These are phyloP conservation scores for Frankliniella fusca DNA, from an alignment of 2,888 invertebrate species.

Conservation along the genomic window DNA sequence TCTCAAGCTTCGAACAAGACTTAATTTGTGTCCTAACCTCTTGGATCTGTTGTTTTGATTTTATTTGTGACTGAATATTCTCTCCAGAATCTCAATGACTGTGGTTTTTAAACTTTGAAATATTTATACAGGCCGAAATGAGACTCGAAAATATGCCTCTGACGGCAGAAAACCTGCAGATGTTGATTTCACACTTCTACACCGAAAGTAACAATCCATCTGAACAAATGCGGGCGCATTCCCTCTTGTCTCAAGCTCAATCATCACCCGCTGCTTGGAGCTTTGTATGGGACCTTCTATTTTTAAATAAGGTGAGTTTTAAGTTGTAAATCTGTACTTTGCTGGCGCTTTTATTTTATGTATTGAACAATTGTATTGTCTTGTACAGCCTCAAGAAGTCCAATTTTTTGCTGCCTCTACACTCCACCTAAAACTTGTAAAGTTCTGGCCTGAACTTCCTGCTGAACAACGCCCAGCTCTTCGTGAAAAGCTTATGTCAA, in stretches of 20 bases:
- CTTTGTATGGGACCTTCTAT: constrained; percentile 85
- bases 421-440: constrained; percentile 79
- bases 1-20: too few relatives aligned
- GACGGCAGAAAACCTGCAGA: constrained; percentile 62
- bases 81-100: too few relatives aligned
- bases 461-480: constrained; percentile 70
- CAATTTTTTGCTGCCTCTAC: constrained; percentile 93
- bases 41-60: too few relatives aligned
- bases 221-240: constrained; percentile 73
- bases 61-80: too few relatives aligned
- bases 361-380: background rate
- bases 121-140: background rate
- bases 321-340: background rate
- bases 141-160: constrained; percentile 53
- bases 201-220: constrained; percentile 45
- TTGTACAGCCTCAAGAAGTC: constrained; percentile 72
- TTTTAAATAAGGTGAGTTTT: constrained; percentile 66
- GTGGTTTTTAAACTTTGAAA: background rate
- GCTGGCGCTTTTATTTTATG: background rate
- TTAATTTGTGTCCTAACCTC: too few relatives aligned
- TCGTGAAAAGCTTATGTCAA: constrained; percentile 71
- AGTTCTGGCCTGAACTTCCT: constrained; percentile 84
- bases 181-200: constrained; percentile 66
- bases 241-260: constrained; percentile 82
- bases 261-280: constrained; percentile 85